A percentile compares a stretch with the other conserved stretches of the same genome.
Evolutionary conservation across 2,888 invertebrate species (phyloP).

Genomic region (Perdita meconis): DNA sequence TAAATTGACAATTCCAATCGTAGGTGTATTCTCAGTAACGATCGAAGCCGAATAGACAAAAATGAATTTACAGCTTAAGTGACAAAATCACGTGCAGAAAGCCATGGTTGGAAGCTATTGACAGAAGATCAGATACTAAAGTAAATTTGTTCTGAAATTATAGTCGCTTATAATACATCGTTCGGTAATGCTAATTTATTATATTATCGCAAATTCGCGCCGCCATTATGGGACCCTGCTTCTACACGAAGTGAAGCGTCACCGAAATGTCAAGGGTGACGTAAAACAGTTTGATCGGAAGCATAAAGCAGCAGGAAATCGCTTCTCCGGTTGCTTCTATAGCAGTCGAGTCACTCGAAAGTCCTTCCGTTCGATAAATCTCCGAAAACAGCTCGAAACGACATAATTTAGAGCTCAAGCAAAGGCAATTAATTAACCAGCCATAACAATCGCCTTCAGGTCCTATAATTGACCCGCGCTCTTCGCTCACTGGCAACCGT

Average conservation of each 20-base stretch:
- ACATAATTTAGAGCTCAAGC: conserved; percentile 25
- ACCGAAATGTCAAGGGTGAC: not conserved
- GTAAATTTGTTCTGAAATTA: not conserved
- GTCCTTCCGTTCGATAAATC: conserved; percentile 8
- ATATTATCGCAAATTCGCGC: not conserved
- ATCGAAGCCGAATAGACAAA: too few species aligned
- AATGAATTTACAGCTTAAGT: too few species aligned
- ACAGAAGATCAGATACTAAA: not conserved
- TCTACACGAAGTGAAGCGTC: not conserved
- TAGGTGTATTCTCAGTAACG: too few species aligned
- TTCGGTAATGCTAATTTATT: not conserved
- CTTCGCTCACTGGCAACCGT: conserved; percentile 17
- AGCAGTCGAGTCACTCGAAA: not conserved
- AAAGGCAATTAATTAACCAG: conserved; percentile 54
- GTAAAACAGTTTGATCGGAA: not conserved
- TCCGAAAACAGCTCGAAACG: conserved; percentile 15
- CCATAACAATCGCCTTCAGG: conserved; percentile 37
- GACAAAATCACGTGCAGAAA: conserved; percentile 2
- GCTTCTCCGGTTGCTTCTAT: not conserved
- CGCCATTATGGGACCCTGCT: not conserved
- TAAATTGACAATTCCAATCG: too few species aligned
- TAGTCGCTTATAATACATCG: not conserved
- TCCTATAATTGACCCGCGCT: conserved; percentile 26
- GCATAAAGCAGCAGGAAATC: not conserved
- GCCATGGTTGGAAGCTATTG: not conserved